These are phyloP conservation scores for Plagiodera versicolora DNA, from an alignment of 2,888 invertebrate genomes.

Conservation along the genomic window DNA sequence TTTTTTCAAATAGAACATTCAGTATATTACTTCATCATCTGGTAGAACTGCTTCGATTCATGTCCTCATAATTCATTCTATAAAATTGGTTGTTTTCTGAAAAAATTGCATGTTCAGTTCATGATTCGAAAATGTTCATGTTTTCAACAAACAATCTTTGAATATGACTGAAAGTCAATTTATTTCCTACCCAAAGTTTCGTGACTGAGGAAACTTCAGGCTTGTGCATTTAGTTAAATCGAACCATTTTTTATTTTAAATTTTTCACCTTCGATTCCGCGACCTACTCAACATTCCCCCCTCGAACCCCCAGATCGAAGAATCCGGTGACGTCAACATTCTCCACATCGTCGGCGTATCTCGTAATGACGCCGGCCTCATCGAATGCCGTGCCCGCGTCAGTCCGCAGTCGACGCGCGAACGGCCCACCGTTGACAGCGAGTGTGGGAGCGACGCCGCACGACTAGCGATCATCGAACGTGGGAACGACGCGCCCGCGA, in stretches of 20 bases:
- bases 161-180: too few species aligned
- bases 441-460: conserved; percentile 17
- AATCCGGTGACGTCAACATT: conserved; percentile 58
- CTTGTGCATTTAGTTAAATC: too few species aligned
- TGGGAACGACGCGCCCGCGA: conserved; percentile 4
- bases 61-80: too few species aligned
- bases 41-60: too few species aligned
- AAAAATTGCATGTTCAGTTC: too few species aligned
- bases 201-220: too few species aligned
- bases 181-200: too few species aligned
- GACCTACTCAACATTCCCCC: conserved; percentile 11
- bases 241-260: neutral
- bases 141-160: too few species aligned
- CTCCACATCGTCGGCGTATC: conserved; percentile 62
- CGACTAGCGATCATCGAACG: conserved; percentile 25
- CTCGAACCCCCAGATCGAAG: conserved; percentile 52
- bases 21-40: too few species aligned
- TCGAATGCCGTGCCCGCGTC: conserved; percentile 42
- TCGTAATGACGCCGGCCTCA: conserved; percentile 49
- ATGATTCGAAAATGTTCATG: too few species aligned
- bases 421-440: conserved; percentile 18
- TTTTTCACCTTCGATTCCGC: neutral
- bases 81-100: too few species aligned
- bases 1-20: too few species aligned
- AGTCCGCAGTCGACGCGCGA: conserved; percentile 7